Evolutionary conservation across 2,888 invertebrate species (phyloP).

Genomic region (Hesperia comma): DNA sequence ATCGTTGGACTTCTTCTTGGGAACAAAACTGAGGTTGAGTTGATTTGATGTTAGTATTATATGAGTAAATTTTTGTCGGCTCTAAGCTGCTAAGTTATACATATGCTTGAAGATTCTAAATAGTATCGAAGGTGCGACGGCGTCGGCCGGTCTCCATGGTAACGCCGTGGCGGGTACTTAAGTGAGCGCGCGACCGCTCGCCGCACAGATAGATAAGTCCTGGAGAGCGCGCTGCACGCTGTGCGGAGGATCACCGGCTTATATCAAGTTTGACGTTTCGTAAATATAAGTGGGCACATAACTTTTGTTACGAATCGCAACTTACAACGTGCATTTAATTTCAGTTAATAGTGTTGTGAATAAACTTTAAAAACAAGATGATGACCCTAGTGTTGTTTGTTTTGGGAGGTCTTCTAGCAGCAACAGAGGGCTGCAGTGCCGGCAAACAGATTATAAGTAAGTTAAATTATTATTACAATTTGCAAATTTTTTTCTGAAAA

Average conservation of each 20-base stretch:
- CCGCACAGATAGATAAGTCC: conserved; percentile 72
- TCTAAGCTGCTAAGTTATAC: conserved; percentile 3
- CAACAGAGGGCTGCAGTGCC: conserved; percentile 76
- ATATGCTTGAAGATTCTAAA: conserved; percentile 22
- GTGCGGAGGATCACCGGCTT: conserved; percentile 80
- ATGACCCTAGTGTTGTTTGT: conserved; percentile 82
- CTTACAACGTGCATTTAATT: conserved; percentile 65
- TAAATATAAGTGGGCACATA: conserved; percentile 73
- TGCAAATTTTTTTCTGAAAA: too few relatives aligned
- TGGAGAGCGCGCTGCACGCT: conserved; percentile 80
- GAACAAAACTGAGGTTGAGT: not conserved
- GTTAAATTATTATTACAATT: conserved; percentile 52
- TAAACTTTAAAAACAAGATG: conserved; percentile 66
- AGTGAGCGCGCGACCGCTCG: conserved; percentile 56
- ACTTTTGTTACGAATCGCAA: conserved; percentile 82
- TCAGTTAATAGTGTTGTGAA: conserved; percentile 77
- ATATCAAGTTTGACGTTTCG: conserved; percentile 77
- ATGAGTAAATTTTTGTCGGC: not conserved
- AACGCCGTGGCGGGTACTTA: conserved; percentile 69
- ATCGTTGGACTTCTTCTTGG: not conserved
- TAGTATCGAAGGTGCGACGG: conserved; percentile 54
- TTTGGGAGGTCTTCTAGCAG: conserved; percentile 73
- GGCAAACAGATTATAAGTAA: conserved; percentile 80
- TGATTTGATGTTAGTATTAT: not conserved
- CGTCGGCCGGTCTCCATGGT: conserved; percentile 77